Evolutionary conservation across 53 echinoderm and acorn worm species (phyloP), one percentile per base, ranked within the genome.

Genomic region (Temnopleurus reevesii): DNA sequence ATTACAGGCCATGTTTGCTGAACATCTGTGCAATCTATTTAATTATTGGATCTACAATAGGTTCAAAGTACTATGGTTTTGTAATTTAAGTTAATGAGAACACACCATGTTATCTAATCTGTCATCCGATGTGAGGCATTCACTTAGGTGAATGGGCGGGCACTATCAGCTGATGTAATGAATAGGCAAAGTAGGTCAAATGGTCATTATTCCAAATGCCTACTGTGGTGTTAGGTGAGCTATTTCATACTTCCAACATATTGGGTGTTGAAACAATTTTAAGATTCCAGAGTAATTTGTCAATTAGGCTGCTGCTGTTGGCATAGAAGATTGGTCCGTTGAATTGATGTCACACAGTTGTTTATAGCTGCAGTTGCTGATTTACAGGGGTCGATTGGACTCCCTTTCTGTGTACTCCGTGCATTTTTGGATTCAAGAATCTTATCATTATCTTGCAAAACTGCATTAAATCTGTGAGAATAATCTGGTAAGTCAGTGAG

Each of bases 251-350:
- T 71, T 71, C 36, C 30, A n/a, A 38, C 1, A 41, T 71, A 17
- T 21, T n/a, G 9, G 19, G n/a, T 41, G 71, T 26, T 17, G 35
- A 19, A 36, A 41, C 71, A 71, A 41, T 71, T 41, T 71, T 71
- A 71, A 71, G 71, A 71, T 71, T 71, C 71, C 71, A 41, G 71
- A 41, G 21, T 43, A 71, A 71, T 71, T n/a, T 71, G 21, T 23
- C 41, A 41, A 71, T 71, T 71, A 71, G 2, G 41, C n/a, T 41
- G 43, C 71, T 41, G 19, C 10, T 31, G 17, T 63, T 13, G 13
- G 23, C 12, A 63, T 18, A 71, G 36, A 38, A 41, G n/a, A n/a
- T 41, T 5, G 71, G 36, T n/a, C n/a, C n/a, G n/a, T 41, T 19
- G 21, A 38, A 41, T 71, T 9, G 13, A 71, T n/a, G 41, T 71